phyloP scores from a whole-genome alignment of 2,888 invertebrate species.

The Podotricha telesiphe region DNA sequence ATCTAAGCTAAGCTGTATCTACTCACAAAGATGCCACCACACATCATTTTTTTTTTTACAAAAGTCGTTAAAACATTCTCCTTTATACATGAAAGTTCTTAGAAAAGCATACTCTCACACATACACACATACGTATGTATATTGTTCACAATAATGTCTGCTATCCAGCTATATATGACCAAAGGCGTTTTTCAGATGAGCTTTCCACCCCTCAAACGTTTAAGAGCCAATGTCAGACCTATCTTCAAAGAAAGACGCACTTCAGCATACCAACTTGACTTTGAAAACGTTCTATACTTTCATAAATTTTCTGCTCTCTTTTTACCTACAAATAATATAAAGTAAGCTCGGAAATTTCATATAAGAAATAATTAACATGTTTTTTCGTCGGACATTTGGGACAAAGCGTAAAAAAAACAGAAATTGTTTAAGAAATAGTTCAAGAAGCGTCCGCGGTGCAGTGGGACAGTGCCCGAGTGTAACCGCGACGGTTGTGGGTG shows the following conservation, averaged over 20 bases:
- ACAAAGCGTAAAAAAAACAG: too few species aligned
- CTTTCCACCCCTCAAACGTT: slow-evolving; percentile 8
- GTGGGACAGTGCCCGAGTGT: too few species aligned
- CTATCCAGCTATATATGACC: slow-evolving; percentile 7
- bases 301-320: background rate
- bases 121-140: background rate
- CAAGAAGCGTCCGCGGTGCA: too few species aligned
- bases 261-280: slow-evolving; percentile 10
- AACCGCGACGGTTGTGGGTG: too few species aligned
- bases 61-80: too few species aligned
- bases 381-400: too few species aligned
- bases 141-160: background rate
- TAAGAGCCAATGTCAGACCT: slow-evolving; percentile 22
- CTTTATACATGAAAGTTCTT: background rate
- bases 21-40: too few species aligned
- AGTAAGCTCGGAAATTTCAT: background rate
- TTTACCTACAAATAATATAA: background rate
- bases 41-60: too few species aligned
- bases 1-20: too few species aligned
- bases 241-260: slow-evolving; percentile 14
- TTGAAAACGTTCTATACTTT: slow-evolving; percentile 8
- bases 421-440: too few species aligned
- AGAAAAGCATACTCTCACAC: background rate
- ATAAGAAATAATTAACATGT: background rate
- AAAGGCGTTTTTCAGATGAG: slow-evolving; percentile 16